Percentiles rank a stretch among this genome's conserved stretches.
phyloP scores from a whole-genome alignment of 2,888 invertebrate species.

The Miltochrista miniata region DNA sequence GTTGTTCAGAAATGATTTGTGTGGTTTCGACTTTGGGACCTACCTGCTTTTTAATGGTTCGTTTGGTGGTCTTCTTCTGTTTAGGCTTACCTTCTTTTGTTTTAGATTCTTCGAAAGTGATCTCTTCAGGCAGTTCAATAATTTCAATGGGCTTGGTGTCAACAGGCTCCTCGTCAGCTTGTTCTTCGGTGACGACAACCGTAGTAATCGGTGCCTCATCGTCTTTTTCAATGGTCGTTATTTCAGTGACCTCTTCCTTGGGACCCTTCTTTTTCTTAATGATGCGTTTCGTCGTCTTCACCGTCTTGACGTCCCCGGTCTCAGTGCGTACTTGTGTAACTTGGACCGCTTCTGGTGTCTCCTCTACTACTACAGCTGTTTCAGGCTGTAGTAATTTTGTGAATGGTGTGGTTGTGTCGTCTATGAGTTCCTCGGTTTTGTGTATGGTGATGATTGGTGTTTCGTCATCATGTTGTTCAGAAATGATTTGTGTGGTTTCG shows the following conservation, averaged over 20 bases:
- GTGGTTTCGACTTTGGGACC: slow-evolving; percentile 32
- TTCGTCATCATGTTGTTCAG: slow-evolving; percentile 15
- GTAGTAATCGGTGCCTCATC: slow-evolving; percentile 52
- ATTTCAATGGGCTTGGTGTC: neutral
- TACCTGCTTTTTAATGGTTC: slow-evolving; percentile 33
- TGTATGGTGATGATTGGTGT: slow-evolving; percentile 61
- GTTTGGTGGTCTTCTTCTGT: slow-evolving; percentile 30
- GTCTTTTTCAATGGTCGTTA: slow-evolving; percentile 60
- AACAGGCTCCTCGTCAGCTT: neutral
- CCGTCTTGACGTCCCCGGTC: slow-evolving; percentile 4
- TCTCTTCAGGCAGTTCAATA: slow-evolving; percentile 11
- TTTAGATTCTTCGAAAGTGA: neutral
- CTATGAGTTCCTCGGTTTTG: slow-evolving; percentile 34
- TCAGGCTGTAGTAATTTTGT: neutral
- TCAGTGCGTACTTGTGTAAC: slow-evolving; percentile 6
- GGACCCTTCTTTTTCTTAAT: slow-evolving; percentile 57
- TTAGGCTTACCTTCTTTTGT: slow-evolving; percentile 11
- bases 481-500: slow-evolving; percentile 33
- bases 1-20: slow-evolving; percentile 12
- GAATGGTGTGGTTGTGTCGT: slow-evolving; percentile 8
- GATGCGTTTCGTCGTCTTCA: slow-evolving; percentile 22
- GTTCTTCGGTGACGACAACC: slow-evolving; percentile 5
- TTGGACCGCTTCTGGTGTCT: slow-evolving; percentile 8
- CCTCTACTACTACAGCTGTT: slow-evolving; percentile 1
- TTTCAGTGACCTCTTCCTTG: slow-evolving; percentile 58